phyloP scores from a whole-genome alignment of 2,888 invertebrate genomes.

The Leptopilina drosophilae region DNA sequence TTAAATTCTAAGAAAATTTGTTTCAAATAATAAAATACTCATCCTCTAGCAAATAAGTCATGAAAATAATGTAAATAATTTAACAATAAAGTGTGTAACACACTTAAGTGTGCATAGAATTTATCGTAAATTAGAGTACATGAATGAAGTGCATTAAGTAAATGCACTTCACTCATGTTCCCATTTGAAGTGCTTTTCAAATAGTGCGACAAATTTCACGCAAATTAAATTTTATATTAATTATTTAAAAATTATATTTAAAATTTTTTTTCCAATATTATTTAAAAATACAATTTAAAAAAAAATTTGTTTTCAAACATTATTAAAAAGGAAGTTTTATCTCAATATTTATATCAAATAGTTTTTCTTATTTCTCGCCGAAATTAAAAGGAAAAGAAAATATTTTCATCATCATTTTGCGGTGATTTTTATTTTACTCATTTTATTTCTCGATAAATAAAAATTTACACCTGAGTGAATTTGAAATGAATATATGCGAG shows the following conservation, averaged over 20 bases:
- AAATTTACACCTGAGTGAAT: conserved; percentile 14
- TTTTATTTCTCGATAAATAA: background rate
- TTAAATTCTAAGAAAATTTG: too few relatives aligned
- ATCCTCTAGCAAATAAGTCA: background rate
- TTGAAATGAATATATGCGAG: background rate
- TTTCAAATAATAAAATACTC: background rate
- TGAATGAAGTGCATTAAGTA: conserved; percentile 2
- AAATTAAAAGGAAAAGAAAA: background rate
- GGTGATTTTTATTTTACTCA: background rate
- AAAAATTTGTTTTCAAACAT: too few relatives aligned
- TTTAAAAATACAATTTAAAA: too few relatives aligned
- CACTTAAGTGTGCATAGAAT: background rate
- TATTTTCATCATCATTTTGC: background rate
- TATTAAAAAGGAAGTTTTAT: too few relatives aligned
- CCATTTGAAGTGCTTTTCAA: background rate
- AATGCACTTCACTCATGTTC: background rate
- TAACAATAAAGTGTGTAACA: background rate
- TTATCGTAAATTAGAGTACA: background rate
- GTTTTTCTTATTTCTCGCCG: too few relatives aligned
- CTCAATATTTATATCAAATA: too few relatives aligned
- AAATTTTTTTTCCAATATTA: too few relatives aligned
- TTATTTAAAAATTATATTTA: too few relatives aligned
- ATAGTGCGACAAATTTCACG: background rate
- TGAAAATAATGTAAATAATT: background rate
- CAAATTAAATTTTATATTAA: background rate